Evolutionary conservation across 2,888 invertebrate species (phyloP), one percentile per base, ranked within the genome.

Genomic region (Harmothoe impar): DNA sequence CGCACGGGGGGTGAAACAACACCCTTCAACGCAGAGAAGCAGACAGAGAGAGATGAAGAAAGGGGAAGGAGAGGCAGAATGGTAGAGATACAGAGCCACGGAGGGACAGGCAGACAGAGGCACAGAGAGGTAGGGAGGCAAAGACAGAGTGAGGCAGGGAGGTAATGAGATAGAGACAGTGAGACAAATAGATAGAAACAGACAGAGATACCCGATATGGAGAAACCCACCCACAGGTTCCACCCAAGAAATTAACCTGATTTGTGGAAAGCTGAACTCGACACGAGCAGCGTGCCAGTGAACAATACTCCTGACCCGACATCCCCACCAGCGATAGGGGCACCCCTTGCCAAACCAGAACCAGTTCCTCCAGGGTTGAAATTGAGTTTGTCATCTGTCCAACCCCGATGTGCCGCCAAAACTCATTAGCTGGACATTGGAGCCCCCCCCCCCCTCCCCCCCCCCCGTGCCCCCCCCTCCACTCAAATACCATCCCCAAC

Each of bases 161-260:
- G 29, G 23, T n/a, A n/a, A n/a, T n/a, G n/a, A n/a, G n/a, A n/a
- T n/a, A n/a, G 81, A 81, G 81, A 81, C 7, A 81, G 81, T 3
- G 31, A 81, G 29, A n/a, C 25, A 10, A n/a, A 62, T 62, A 12
- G 62, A 62, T 17, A 23, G 62, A 12, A 5, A 62, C 23, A 62
- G 62, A 62, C 1, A 62, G n/a, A 62, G 62, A 62, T 62, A 62
- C 62, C n/a, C n/a, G 25, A 17, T 62, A 23, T n/a, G n/a, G n/a
- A n/a, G n/a, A n/a, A n/a, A n/a, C n/a, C n/a, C n/a, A n/a, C n/a
- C n/a, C n/a, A n/a, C n/a, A n/a, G n/a, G n/a, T n/a, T n/a, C n/a
- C n/a, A n/a, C n/a, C n/a, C n/a, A n/a, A n/a, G n/a, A n/a, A n/a
- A n/a, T n/a, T n/a, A n/a, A n/a, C n/a, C n/a, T n/a, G n/a, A n/a